A percentile compares a stretch with the other conserved stretches of the same genome.
Conservation (phyloP, 1,140 invertebrate genomes). For the Polypedilum pembai region DNA sequence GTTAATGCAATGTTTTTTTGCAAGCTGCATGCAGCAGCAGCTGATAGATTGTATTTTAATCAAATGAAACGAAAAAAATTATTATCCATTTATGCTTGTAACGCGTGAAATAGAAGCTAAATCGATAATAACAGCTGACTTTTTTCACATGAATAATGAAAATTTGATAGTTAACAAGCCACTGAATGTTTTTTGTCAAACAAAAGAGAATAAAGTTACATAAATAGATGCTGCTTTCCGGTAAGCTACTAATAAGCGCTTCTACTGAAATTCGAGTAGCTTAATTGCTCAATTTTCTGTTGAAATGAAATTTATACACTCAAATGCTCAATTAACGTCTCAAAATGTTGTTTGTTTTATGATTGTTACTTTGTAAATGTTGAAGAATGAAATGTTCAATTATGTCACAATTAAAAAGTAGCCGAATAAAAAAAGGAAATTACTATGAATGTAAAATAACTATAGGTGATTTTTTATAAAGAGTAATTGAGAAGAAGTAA, state of each 20-base stretch:
- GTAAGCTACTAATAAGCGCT: background rate
- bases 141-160: background rate
- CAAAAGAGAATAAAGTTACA: background rate
- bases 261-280: background rate
- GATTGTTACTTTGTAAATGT: no score
- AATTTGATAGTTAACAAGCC: no score
- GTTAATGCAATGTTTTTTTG: background rate
- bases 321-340: no score
- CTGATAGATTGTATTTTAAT: constrained; percentile 26
- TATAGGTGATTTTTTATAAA: no score
- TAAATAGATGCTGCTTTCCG: constrained; percentile 2
- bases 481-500: no score
- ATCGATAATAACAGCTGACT: background rate
- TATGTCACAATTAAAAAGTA: no score
- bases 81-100: background rate
- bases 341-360: no score
- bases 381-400: no score
- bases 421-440: no score
- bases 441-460: no score
- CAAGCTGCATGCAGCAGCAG: background rate
- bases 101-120: background rate
- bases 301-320: no score
- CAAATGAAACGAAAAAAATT: background rate
- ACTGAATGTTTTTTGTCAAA: background rate
- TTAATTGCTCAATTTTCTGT: background rate